phyloP scores from a whole-genome alignment of 1,140 invertebrate genomes.

The Drosophila setifemur region DNA sequence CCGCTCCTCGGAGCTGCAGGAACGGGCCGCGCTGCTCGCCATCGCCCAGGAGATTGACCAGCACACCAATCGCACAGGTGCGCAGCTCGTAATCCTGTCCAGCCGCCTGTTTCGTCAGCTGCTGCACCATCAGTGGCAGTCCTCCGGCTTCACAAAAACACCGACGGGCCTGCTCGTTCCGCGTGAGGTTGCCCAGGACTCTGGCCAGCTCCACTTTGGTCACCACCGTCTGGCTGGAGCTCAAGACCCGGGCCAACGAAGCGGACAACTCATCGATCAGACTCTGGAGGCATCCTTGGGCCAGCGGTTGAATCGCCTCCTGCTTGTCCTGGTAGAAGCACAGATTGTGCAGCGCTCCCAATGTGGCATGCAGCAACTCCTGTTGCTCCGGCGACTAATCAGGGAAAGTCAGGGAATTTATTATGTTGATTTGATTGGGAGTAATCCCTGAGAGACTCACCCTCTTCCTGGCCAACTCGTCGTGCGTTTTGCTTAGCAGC shows the following conservation, averaged over 20 bases:
- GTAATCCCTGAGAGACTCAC: background rate
- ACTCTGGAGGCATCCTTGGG: constrained; percentile 63
- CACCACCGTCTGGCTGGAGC: constrained; percentile 29
- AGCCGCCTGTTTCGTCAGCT: constrained; percentile 51
- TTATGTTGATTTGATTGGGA: background rate
- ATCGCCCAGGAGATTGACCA: constrained; percentile 80
- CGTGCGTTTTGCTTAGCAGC: constrained; percentile 41
- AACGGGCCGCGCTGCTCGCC: constrained; percentile 74
- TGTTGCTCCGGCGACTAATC: constrained; percentile 55
- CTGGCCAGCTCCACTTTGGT: constrained; percentile 77
- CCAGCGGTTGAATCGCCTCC: constrained; percentile 4
- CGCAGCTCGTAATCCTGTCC: constrained; percentile 74
- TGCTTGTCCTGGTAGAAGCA: constrained; percentile 80
- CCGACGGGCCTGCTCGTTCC: constrained; percentile 74
- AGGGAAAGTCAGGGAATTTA: background rate
- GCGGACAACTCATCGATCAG: constrained; percentile 60
- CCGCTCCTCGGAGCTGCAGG: constrained; percentile 66
- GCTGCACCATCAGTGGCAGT: constrained; percentile 65
- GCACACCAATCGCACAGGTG: constrained; percentile 77
- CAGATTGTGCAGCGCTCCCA: constrained; percentile 79
- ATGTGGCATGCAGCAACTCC: constrained; percentile 76
- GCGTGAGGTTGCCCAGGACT: constrained; percentile 82
- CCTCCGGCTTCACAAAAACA: constrained; percentile 75
- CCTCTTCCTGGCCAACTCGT: constrained; percentile 14
- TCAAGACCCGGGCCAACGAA: constrained; percentile 49